A percentile compares a stretch with the other conserved stretches of the same genome.
These are phyloP conservation scores for Mola mola DNA, from an alignment of 2,113 vertebrate species.

Conservation along the genomic window DNA sequence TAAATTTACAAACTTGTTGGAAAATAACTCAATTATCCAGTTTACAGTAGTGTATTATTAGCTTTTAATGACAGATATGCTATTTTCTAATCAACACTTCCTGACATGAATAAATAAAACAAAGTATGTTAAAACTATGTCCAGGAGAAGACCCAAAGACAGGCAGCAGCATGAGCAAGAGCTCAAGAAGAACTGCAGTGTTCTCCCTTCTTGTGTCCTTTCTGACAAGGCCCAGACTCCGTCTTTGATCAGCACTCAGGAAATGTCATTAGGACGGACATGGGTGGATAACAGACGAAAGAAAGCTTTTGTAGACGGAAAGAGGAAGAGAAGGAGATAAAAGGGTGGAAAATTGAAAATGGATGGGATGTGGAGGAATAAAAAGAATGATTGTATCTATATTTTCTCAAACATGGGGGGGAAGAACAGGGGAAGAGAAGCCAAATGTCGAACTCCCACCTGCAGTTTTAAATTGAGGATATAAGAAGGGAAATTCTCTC, in stretches of 20 bases:
- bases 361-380: neutral
- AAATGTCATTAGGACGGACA: slow-evolving; percentile 75
- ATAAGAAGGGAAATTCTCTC: neutral
- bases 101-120: neutral
- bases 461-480: neutral
- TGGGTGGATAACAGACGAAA: slow-evolving; percentile 63
- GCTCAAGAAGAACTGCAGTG: slow-evolving; percentile 39
- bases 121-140: slow-evolving; percentile 5
- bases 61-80: neutral
- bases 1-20: no score
- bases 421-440: slow-evolving; percentile 5
- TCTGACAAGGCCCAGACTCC: slow-evolving; percentile 66
- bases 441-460: no score
- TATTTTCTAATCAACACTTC: neutral
- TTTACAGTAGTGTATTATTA: neutral
- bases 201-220: slow-evolving; percentile 61
- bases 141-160: slow-evolving; percentile 32
- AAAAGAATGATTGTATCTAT: slow-evolving; percentile 12
- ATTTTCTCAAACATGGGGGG: slow-evolving; percentile 9
- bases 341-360: slow-evolving; percentile 42
- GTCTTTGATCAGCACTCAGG: slow-evolving; percentile 77
- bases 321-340: slow-evolving; percentile 52
- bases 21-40: no score
- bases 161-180: slow-evolving; percentile 20
- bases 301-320: slow-evolving; percentile 59